A percentile compares a stretch with the other conserved stretches of the same genome.
Conservation (phyloP, 2,797 vertebrate species). For the Nothura maculosa region DNA sequence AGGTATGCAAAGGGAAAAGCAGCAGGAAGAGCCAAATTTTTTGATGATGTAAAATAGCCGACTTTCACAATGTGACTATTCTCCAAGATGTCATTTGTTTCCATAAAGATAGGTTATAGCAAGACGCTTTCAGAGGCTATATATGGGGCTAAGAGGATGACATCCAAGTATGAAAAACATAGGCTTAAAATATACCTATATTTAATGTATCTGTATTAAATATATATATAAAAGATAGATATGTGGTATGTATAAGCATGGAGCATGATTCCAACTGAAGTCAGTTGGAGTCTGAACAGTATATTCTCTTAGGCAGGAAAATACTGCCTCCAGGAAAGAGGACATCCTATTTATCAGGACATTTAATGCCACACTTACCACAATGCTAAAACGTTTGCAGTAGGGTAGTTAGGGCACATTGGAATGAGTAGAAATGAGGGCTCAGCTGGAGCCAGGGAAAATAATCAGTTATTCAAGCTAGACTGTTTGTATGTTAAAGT, state of each 20-base stretch:
- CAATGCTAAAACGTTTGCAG: background rate
- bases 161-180: background rate
- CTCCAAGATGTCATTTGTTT: background rate
- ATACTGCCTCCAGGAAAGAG: background rate
- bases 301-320: background rate
- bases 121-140: background rate
- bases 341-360: background rate
- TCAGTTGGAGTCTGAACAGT: background rate
- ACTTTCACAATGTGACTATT: rapidly evolving
- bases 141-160: background rate
- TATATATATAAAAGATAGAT: too few relatives aligned
- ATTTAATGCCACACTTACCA: background rate
- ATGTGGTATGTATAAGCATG: too few relatives aligned
- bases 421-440: background rate
- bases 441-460: background rate
- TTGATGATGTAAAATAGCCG: background rate
- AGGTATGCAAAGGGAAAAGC: background rate
- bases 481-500: background rate
- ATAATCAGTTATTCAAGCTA: background rate
- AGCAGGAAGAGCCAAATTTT: background rate
- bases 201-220: too few relatives aligned
- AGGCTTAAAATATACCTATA: too few relatives aligned
- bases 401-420: background rate
- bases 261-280: background rate
- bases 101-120: background rate